Percentiles rank a stretch among this genome's conserved stretches.
phyloP scores from a whole-genome alignment of 2,888 invertebrate genomes.

The Leptinotarsa tumamoca region DNA sequence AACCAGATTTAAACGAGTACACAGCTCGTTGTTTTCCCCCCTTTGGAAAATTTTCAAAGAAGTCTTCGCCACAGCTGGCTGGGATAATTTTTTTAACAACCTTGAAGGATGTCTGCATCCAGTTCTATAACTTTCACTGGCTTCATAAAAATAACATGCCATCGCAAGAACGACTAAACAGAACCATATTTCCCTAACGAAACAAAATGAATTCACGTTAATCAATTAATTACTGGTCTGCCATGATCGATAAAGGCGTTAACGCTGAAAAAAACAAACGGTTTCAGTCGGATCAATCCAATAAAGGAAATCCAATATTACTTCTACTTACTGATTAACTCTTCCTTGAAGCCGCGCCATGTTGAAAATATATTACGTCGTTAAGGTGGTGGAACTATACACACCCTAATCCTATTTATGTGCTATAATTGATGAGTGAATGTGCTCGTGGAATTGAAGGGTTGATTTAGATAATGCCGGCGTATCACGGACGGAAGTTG shows the following conservation, averaged over 20 bases:
- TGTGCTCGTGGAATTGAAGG: constrained; percentile 18
- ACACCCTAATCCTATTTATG: constrained; percentile 24
- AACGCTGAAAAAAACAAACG: constrained; percentile 14
- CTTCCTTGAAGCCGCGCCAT: constrained; percentile 20
- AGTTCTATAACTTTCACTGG: too few species aligned
- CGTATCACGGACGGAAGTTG: constrained; percentile 9
- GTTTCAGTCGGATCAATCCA: constrained; percentile 25
- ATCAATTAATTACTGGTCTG: constrained; percentile 20
- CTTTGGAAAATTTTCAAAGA: too few species aligned
- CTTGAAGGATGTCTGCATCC: not conserved
- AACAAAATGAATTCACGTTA: constrained; percentile 18
- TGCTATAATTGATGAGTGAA: constrained; percentile 22
- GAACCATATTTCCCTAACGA: not conserved
- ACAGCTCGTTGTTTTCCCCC: too few species aligned
- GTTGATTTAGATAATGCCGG: constrained; percentile 4
- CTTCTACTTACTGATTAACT: constrained; percentile 27
- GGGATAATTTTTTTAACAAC: too few species aligned
- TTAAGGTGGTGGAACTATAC: constrained; percentile 22
- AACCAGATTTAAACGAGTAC: too few species aligned
- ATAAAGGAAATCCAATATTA: constrained; percentile 29
- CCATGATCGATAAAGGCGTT: constrained; percentile 26
- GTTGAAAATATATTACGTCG: constrained; percentile 18
- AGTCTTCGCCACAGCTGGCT: too few species aligned
- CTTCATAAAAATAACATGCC: too few species aligned
- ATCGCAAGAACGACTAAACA: not conserved